Evolutionary conservation across 2,113 vertebrate genomes (phyloP), one percentile per base, ranked within the genome.

Genomic region (Mastomys natalensis): DNA sequence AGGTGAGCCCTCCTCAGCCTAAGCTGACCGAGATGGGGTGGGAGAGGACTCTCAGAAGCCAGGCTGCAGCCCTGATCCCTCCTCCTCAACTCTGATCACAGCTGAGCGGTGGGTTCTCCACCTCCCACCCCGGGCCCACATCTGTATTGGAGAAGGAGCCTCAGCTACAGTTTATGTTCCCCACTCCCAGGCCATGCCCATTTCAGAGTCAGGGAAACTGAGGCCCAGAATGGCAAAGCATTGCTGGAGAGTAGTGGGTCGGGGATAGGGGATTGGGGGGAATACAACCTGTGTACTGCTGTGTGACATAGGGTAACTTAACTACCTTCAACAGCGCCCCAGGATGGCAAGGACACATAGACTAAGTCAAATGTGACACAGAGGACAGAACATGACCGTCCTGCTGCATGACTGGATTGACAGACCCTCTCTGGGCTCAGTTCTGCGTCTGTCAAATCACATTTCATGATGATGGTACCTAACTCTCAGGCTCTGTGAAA

Each of bases 1-100:
- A 98, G 96, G 97, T 97, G 81, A 96, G 92, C 0, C 3, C 34
- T 24, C 22, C 37, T 40, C 55, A 60, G 55, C 55, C 37, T 40
- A 11, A 60, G 55, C 55, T 84, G 80, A 40, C 55, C 11, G 22
- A 4, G 45, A 24, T 29, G 10, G 19, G 8, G 62, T 0, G 45
- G n/a, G 19, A 17, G 29, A 8, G 26, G 0, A 1, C 7, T 51
- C 43, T 3, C 6, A n/a, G 58, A 37, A 8, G 13, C 1, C 21
- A 13, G 55, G 11, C 21, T 48, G 43, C n/a, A 15, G 40, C 37
- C 6, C 17, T 29, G n/a, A n/a, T 26, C 22, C 86, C 2, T 0
- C 34, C 43, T 24, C 34, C 4, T n/a, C 45, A 64, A 66, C 21
- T 70, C 64, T 22, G 29, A 87, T 87, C 48, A 53, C 21, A 53